These are phyloP conservation scores for Mycteria americana DNA, from an alignment of 2,797 vertebrate species.

Conservation along the genomic window DNA sequence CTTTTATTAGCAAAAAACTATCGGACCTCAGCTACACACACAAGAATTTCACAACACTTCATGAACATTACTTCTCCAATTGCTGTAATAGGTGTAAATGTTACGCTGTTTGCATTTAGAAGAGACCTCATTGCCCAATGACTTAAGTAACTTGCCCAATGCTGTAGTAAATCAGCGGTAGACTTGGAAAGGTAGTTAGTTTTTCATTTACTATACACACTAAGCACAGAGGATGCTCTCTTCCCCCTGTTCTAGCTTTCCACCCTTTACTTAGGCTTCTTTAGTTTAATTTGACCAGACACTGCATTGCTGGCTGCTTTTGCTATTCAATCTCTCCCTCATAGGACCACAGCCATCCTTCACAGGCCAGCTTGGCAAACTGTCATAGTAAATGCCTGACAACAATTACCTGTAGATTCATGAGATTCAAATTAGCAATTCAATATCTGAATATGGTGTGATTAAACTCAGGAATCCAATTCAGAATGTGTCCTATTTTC, in stretches of 20 bases:
- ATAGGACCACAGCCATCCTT: neutral
- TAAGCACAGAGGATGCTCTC: neutral
- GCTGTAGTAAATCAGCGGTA: neutral
- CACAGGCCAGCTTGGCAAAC: neutral
- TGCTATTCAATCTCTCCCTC: neutral
- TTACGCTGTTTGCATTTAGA: neutral
- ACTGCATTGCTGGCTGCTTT: neutral
- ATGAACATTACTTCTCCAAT: neutral
- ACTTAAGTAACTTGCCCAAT: neutral
- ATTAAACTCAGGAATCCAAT: neutral
- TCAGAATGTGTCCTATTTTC: slow-evolving; percentile 19
- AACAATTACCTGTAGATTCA: slow-evolving; percentile 14
- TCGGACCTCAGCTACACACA: neutral
- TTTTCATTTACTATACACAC: neutral
- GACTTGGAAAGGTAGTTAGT: neutral
- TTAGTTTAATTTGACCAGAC: neutral
- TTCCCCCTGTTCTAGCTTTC: neutral
- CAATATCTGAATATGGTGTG: neutral
- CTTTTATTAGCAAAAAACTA: neutral
- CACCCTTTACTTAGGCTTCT: neutral
- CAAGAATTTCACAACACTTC: neutral
- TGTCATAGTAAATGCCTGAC: neutral
- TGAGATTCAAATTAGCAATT: slow-evolving; percentile 1
- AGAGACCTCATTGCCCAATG: neutral
- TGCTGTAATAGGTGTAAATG: neutral